Percentiles rank a stretch among this genome's conserved stretches.
phyloP scores from a whole-genome alignment of 2,888 invertebrate genomes.

The Meliscaeva auricollis region DNA sequence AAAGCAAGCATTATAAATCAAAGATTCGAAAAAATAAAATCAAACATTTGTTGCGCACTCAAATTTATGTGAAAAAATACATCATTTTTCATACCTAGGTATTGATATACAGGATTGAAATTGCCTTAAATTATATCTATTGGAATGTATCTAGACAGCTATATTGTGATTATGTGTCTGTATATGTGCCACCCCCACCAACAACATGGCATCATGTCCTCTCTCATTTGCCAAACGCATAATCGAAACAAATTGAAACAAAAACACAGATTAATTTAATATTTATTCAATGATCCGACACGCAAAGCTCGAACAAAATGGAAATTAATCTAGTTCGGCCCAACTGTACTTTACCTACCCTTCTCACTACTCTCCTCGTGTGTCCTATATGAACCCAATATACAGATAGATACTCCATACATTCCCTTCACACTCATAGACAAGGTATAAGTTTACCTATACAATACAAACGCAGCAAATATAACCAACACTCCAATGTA shows the following conservation, averaged over 20 bases:
- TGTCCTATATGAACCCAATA: neutral
- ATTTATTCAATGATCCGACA: conserved; percentile 76
- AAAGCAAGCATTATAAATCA: neutral
- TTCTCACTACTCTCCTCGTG: neutral
- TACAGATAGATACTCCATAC: conserved; percentile 4
- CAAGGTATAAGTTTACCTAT: neutral
- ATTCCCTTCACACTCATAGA: neutral
- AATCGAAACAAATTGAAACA: conserved; percentile 76
- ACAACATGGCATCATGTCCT: conserved; percentile 4
- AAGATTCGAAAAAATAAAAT: neutral
- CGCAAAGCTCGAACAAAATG: conserved; percentile 75
- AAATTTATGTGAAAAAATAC: neutral
- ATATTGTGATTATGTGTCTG: neutral
- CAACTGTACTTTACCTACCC: neutral
- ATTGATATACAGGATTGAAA: too few species aligned
- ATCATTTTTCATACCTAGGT: neutral
- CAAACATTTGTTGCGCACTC: conserved; percentile 31
- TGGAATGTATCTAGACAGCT: too few species aligned
- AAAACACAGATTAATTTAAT: conserved; percentile 76
- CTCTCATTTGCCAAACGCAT: conserved; percentile 66
- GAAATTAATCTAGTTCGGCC: conserved; percentile 74
- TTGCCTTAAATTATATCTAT: too few species aligned
- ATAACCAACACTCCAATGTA: conserved; percentile 9
- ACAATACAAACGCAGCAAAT: conserved; percentile 5
- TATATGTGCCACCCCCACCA: neutral